These are phyloP conservation scores for Mastomys natalensis DNA, from an alignment of 2,113 vertebrate genomes.

Conservation along the genomic window DNA sequence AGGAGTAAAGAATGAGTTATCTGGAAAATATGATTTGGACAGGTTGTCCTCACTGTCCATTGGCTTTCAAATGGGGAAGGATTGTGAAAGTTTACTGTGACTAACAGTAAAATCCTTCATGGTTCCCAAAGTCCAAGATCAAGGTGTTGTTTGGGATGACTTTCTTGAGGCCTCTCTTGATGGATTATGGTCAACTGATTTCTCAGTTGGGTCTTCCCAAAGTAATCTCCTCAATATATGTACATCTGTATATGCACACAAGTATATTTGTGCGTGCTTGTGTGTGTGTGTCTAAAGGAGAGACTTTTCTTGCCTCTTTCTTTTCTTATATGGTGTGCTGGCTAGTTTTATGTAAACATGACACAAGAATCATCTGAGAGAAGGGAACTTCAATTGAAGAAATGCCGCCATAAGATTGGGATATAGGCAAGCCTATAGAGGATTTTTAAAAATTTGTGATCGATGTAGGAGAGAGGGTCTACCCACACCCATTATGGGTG, in stretches of 20 bases:
- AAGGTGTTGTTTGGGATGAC: neutral
- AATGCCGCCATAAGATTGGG: neutral
- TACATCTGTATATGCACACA: neutral
- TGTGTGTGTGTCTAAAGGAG: neutral
- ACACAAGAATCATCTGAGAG: neutral
- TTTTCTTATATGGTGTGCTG: neutral
- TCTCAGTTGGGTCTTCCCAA: neutral
- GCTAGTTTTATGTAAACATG: neutral
- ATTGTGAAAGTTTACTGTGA: slow-evolving; percentile 8
- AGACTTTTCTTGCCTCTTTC: neutral
- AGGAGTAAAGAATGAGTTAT: neutral
- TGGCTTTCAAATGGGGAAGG: neutral
- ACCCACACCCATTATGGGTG: neutral
- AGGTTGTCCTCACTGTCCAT: neutral
- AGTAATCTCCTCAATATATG: no score
- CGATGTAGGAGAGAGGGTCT: neutral
- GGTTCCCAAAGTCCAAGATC: neutral
- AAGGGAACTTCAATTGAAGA: neutral
- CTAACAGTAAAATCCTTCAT: neutral
- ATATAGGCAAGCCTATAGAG: neutral
- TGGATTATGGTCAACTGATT: neutral
- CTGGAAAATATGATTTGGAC: neutral
- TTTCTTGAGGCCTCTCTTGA: neutral
- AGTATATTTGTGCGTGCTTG: neutral
- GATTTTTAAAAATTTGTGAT: neutral